Conservation (phyloP, 2,113 vertebrate species). For the Balaeniceps rex region DNA sequence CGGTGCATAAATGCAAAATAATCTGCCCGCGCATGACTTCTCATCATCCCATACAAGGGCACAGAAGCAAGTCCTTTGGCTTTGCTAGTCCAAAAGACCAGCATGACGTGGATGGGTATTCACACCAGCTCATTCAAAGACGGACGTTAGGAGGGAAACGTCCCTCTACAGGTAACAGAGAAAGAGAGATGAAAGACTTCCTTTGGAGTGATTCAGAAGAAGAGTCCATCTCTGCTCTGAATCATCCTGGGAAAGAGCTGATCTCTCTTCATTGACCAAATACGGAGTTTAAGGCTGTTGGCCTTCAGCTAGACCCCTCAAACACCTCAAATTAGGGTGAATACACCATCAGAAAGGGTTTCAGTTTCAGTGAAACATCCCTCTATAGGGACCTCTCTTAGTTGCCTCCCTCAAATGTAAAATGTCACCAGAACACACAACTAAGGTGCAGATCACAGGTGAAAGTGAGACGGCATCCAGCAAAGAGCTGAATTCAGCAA, state of each 20-base stretch:
- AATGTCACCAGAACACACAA: background rate
- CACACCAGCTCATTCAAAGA: background rate
- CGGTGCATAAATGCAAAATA: background rate
- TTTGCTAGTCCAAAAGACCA: background rate
- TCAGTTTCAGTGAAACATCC: background rate
- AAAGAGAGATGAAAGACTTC: conserved; percentile 16
- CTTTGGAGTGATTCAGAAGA: conserved; percentile 21
- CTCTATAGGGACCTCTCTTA: too few relatives aligned
- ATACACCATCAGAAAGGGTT: background rate
- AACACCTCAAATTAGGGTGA: background rate
- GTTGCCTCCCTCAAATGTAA: background rate
- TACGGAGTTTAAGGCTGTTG: background rate
- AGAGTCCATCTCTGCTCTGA: background rate
- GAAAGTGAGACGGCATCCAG: background rate
- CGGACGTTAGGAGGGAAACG: background rate
- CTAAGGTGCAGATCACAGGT: background rate
- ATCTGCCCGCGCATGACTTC: background rate
- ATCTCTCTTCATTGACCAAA: conserved; percentile 1
- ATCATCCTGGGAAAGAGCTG: background rate
- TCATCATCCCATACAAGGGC: background rate
- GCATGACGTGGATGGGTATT: background rate
- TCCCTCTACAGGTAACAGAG: background rate
- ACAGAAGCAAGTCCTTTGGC: background rate
- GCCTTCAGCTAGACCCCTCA: background rate
- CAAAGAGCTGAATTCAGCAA: background rate